Evolutionary conservation across 2,888 invertebrate species (phyloP), one percentile per base, ranked within the genome.

Genomic region (Watsonalla cultraria): DNA sequence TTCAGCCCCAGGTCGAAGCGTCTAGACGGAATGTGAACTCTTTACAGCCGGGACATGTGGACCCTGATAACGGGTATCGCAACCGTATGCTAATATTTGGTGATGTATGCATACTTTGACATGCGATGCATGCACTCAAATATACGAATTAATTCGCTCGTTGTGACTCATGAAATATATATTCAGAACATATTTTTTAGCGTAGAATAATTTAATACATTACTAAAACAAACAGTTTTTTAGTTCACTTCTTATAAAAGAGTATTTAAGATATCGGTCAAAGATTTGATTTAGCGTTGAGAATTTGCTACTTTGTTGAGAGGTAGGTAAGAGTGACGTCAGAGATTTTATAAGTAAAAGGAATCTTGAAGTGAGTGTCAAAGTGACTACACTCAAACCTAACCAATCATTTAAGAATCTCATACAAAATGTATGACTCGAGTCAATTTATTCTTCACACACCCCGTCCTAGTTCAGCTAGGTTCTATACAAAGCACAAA

Each of bases 21-120:
- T 90, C 90, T 90, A 90, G 90, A 90, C 90, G 79, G 76, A 76
- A 71, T 77, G 77, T 88, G 90, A 89, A 88, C 89, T 88, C 84
- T 87, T 86, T 83, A 87, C 82, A 73, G 81, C 70, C 69, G 67
- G 61, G 69, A 65, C 78, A 74, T 80, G 76, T 78, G 54, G 57
- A 57, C 34, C 55, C 64, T 60, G 70, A 72, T 73, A 70, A 59
- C 61, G 52, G 67, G 60, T 58, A 70, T 66, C 65, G 62, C 68
- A 68, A 66, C 62, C 64, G 63, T 66, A 82, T 84, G 82, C 76
- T 75, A 82, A 81, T 78, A 64, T 66, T 61, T 65, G 62, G 66
- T 62, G 59, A 54, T 57, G 60, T 70, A 64, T 51, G 62, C 51
- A 37, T 54, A 33, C 14, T 35, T 35, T 1, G 49, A n/a, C 49